Conservation (phyloP, 2,888 invertebrate genomes). For the Pollenia griseotomentosa region DNA sequence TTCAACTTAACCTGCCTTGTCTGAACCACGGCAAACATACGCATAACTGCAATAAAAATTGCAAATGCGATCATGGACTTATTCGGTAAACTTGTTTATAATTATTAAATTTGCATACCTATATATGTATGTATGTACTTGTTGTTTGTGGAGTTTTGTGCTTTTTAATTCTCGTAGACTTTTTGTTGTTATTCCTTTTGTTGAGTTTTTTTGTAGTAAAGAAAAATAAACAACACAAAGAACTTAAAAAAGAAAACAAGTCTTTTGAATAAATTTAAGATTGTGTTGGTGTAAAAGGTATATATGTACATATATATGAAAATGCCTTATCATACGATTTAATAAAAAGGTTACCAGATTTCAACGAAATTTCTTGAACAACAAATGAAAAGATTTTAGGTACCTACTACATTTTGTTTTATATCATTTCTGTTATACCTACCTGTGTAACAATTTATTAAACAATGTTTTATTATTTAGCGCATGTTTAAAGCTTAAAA, state of each 20-base stretch:
- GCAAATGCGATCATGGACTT: neutral
- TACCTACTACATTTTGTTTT: neutral
- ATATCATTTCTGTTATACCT: neutral
- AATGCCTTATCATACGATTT: slow-evolving; percentile 6
- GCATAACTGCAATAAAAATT: neutral
- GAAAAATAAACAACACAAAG: neutral
- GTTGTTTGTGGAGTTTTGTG: slow-evolving; percentile 40
- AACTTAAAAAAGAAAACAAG: no score
- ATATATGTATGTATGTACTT: slow-evolving; percentile 6
- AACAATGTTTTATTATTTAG: no score
- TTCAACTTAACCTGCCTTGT: no score
- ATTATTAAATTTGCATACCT: neutral
- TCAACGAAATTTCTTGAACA: neutral
- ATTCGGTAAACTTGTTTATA: neutral
- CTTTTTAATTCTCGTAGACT: slow-evolving; percentile 32
- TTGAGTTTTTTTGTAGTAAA: neutral
- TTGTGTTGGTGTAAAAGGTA: no score
- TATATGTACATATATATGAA: no score
- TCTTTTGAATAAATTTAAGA: no score
- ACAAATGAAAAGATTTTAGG: neutral
- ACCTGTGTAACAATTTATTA: no score
- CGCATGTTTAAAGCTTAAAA: no score
- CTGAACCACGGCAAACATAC: neutral
- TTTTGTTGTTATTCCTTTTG: slow-evolving; percentile 46
- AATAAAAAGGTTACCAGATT: neutral